Evolutionary conservation across 2,113 vertebrate species (phyloP).

Genomic region (Crotalus horridus): DNA sequence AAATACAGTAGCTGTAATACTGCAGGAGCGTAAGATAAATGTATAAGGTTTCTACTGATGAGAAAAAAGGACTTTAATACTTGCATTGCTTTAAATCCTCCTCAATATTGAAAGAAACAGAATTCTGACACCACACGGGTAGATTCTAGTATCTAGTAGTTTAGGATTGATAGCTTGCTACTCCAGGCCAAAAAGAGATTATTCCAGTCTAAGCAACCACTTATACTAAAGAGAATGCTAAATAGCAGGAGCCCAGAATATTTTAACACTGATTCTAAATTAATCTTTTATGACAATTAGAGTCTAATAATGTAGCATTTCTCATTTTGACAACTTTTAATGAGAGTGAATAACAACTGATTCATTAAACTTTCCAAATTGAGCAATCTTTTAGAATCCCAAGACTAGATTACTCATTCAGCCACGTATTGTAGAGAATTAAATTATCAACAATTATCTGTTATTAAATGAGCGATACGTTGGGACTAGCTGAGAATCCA

Average conservation of each 20-base stretch:
- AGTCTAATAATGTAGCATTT: neutral
- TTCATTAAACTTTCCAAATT: neutral
- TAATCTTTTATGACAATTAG: neutral
- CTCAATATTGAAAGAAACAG: too few species aligned
- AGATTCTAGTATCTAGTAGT: too few species aligned
- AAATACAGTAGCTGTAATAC: neutral
- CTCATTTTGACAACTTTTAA: neutral
- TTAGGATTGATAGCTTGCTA: neutral
- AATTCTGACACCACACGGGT: too few species aligned
- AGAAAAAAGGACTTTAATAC: too few species aligned
- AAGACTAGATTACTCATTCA: neutral
- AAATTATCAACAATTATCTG: neutral
- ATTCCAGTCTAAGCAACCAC: neutral
- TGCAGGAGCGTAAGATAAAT: neutral
- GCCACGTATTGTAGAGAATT: neutral
- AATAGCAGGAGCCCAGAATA: neutral
- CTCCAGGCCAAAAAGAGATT: neutral
- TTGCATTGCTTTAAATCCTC: too few species aligned
- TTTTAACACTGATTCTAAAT: neutral
- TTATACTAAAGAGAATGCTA: neutral
- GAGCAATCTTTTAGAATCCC: neutral
- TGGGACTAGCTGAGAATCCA: neutral
- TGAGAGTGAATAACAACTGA: neutral
- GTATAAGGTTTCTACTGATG: too few species aligned
- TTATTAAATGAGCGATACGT: neutral